Conservation (phyloP, 2,888 invertebrate genomes). For the Neocrepidodera transversa region DNA sequence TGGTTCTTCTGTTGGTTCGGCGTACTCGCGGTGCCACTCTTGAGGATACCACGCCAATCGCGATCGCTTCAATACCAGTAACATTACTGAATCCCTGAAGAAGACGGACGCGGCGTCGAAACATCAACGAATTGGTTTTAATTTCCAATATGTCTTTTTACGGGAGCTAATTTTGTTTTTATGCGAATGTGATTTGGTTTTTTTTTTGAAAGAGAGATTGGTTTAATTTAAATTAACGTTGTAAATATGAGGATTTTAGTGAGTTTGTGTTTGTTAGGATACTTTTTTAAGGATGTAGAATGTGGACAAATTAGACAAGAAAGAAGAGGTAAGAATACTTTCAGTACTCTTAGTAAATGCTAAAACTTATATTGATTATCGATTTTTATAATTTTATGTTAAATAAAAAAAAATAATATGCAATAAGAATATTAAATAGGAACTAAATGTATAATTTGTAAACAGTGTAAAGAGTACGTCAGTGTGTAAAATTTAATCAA, state of each 20-base stretch:
- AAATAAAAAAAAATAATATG: too few relatives aligned
- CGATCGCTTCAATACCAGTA: neutral
- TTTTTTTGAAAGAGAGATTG: neutral
- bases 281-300: constrained; percentile 43
- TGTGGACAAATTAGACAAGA: constrained; percentile 39
- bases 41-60: neutral
- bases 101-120: constrained; percentile 4
- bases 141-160: neutral
- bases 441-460: too few relatives aligned
- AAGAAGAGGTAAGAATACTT: constrained; percentile 45
- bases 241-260: constrained; percentile 50
- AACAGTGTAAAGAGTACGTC: too few relatives aligned
- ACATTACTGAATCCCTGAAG: constrained; percentile 5
- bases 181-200: neutral
- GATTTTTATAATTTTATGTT: too few relatives aligned
- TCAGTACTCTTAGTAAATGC: neutral
- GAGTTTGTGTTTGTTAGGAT: constrained; percentile 49
- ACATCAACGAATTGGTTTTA: neutral
- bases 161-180: neutral
- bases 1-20: constrained; percentile 42
- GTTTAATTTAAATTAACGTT: neutral
- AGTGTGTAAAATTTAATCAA: too few relatives aligned
- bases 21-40: constrained; percentile 33
- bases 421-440: too few relatives aligned
- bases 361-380: too few relatives aligned